These are phyloP conservation scores for Saccostrea cuccullata DNA, from an alignment of 1,140 invertebrate species.

Conservation along the genomic window DNA sequence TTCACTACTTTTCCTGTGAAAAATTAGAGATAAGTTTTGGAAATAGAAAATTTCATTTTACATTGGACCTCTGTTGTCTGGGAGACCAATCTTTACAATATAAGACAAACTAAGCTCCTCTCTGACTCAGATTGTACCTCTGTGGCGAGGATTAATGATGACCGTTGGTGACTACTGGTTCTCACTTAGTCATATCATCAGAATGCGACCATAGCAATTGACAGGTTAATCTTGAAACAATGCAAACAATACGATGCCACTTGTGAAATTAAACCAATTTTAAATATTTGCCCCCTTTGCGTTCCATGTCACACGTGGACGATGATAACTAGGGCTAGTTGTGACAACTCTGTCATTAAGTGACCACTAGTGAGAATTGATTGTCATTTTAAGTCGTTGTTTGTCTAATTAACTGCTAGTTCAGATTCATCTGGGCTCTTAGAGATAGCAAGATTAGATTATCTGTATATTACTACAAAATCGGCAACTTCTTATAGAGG, in stretches of 20 bases:
- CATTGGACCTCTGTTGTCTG: neutral
- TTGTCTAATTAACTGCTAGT: conserved; percentile 33
- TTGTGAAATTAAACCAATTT: conserved; percentile 32
- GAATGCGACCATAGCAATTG: conserved; percentile 15
- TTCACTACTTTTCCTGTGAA: too few relatives aligned
- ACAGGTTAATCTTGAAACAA: conserved; percentile 36
- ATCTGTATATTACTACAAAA: neutral
- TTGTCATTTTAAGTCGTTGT: conserved; percentile 17
- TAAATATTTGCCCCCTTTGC: conserved; percentile 35
- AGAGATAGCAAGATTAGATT: neutral
- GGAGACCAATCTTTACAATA: neutral
- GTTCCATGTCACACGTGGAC: neutral
- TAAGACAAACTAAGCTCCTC: neutral
- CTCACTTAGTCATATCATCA: conserved; percentile 6
- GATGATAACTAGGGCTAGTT: conserved; percentile 4
- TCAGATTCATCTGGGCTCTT: neutral
- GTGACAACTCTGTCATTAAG: conserved; percentile 35
- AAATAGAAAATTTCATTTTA: neutral
- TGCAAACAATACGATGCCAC: conserved; percentile 36
- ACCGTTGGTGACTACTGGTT: neutral
- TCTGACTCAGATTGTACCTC: neutral
- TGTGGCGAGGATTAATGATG: neutral
- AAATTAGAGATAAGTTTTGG: too few relatives aligned
- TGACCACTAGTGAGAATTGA: conserved; percentile 35
- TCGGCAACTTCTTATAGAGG: neutral